A percentile compares a stretch with the other conserved stretches of the same genome.
Evolutionary conservation across 2,888 invertebrate species (phyloP).

Genomic region (Cyclophora punctaria): DNA sequence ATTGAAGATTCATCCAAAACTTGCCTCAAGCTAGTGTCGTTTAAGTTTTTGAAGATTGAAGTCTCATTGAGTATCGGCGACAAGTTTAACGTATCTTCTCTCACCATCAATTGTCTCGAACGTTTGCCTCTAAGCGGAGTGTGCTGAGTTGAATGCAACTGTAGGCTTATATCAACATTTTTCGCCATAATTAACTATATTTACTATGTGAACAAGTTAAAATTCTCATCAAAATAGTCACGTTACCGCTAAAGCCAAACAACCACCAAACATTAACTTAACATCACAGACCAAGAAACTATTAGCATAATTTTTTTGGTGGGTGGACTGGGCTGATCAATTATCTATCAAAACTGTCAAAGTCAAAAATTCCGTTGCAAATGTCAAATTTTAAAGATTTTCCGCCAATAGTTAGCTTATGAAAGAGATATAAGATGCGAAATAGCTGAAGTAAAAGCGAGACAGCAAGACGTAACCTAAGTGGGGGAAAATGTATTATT

Average conservation of each 20-base stretch:
- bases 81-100: slow-evolving; percentile 61
- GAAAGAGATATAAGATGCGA: too few species aligned
- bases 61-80: slow-evolving; percentile 66
- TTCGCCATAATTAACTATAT: slow-evolving; percentile 8
- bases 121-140: slow-evolving; percentile 55
- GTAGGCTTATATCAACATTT: slow-evolving; percentile 45
- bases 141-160: slow-evolving; percentile 50
- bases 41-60: slow-evolving; percentile 61
- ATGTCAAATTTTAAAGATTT: too few species aligned
- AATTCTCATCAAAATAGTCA: not conserved
- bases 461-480: too few species aligned
- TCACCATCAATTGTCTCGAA: slow-evolving; percentile 43
- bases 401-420: too few species aligned
- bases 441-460: too few species aligned
- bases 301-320: too few species aligned
- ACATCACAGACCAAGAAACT: too few species aligned
- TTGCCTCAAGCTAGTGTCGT: slow-evolving; percentile 63
- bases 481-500: too few species aligned
- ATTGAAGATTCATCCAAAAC: slow-evolving; percentile 62
- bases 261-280: too few species aligned
- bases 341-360: too few species aligned
- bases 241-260: slow-evolving; percentile 1
- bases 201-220: not conserved
- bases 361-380: too few species aligned
- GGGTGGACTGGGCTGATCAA: too few species aligned